Base-by-base conservation (phyloP, 1,140 invertebrate genomes). In the Helicoverpa armigera region DNA sequence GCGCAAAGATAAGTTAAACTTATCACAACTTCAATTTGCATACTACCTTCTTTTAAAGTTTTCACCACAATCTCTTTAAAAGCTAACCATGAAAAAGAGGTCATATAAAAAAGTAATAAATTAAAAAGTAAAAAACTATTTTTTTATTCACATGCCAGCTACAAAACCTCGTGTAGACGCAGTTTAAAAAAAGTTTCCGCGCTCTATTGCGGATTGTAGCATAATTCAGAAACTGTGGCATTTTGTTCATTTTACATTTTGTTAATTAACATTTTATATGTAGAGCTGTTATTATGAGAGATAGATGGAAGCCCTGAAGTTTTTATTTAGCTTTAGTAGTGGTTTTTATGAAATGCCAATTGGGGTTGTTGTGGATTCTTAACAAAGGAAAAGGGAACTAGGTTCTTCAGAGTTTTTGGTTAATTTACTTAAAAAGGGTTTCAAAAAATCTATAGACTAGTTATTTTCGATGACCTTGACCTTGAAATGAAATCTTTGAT, bases 211-310 rank as follows among this genome's bases (percentile, higher is more conserved):
- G 58, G 29, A 12, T 11, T 60, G 58, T 60, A 18, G 23, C 2
- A 29, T 60, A 23, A 29, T 16, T 60, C 58, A 60, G 23, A 60
- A 60, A 29, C 10, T 60, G 58, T 11, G 11, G 23, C 12, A 60
- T 60, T 60, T 60, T 60, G 56, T 60, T 60, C 23, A 13, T 29
- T 3, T 60, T 12, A 18, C 11, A 18, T 13, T 60, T 60, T 29
- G 58, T 60, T 60, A 58, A 58, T 58, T 58, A 60, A 60, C 58
- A 60, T 60, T 60, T 60, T 60, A 56, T 56, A n/a, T 13, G 11
- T 29, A 29, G 10, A 12, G 9, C 12, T 29, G 12, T 29, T 60
- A 60, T n/a, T 60, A 12, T 60, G 18, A 2, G 11, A 60, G 9
- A 18, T 29, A 29, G 11, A 12, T 0, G 0, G 9, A 12, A 29